These are phyloP conservation scores for Bombus balteatus DNA, from an alignment of 1,140 invertebrate genomes.

Conservation along the genomic window DNA sequence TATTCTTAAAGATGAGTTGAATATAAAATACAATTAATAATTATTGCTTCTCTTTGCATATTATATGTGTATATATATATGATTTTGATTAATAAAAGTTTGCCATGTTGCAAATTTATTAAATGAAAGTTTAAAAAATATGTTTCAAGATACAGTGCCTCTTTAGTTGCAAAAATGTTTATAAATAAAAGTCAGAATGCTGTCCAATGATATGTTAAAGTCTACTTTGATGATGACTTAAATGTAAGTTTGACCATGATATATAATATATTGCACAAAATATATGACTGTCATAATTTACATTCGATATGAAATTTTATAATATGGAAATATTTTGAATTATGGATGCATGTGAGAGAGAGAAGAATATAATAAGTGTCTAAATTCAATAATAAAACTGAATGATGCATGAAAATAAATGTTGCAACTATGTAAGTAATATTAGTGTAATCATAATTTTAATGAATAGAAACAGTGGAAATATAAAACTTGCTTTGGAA, in stretches of 20 bases:
- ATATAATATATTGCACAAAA: constrained; percentile 28
- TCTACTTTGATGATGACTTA: neutral
- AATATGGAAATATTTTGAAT: neutral
- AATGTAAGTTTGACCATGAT: constrained; percentile 24
- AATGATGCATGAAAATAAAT: constrained; percentile 44
- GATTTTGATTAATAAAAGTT: neutral
- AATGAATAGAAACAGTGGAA: neutral
- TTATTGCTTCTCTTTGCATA: neutral
- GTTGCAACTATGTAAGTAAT: constrained; percentile 6
- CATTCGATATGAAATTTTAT: constrained; percentile 17
- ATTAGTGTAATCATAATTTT: neutral
- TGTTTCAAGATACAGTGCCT: constrained; percentile 9
- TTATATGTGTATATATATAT: neutral
- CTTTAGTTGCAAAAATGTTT: constrained; percentile 22
- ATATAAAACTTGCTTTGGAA: constrained; percentile 3
- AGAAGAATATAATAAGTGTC: neutral
- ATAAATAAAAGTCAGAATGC: constrained; percentile 43
- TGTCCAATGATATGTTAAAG: constrained; percentile 35
- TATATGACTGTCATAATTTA: neutral
- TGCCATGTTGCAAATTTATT: neutral
- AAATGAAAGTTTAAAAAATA: neutral
- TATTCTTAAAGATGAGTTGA: neutral
- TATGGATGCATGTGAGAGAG: neutral
- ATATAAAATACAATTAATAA: neutral
- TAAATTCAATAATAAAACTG: constrained; percentile 19